Evolutionary conservation across 2,113 vertebrate genomes (phyloP), one percentile per base, ranked within the genome.

Genomic region (Physeter macrocephalus): DNA sequence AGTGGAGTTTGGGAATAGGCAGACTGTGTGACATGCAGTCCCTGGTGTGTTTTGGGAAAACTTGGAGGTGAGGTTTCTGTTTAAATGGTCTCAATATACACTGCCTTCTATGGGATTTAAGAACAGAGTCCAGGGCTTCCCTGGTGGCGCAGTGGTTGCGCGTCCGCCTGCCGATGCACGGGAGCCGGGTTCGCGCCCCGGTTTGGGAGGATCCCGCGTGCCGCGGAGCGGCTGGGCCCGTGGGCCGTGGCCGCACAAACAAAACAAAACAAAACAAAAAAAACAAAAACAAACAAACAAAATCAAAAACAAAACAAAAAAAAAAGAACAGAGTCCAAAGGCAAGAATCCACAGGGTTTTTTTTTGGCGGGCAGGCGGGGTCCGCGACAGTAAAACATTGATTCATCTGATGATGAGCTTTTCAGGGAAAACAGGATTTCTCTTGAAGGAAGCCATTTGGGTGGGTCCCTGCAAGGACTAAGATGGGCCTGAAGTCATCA

Each of bases 91-190:
- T 98, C 78, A 97, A 92, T 96, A 95, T 96, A 97, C 95, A 96
- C 91, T 89, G 96, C 96, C 98, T 97, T 95, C 96, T 96, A 93
- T 80, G 93, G 95, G 94, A 96, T 98, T 98, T 98, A 97, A 98
- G 90, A 95, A 92, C 85, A 97, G 96, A 96, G 85, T 97, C 95
- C 52, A 95, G n/a, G n/a, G n/a, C n/a, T n/a, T n/a, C n/a, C n/a
- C n/a, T n/a, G n/a, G n/a, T n/a, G n/a, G n/a, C n/a, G n/a, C n/a
- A n/a, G n/a, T n/a, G n/a, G n/a, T n/a, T n/a, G n/a, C n/a, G n/a
- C n/a, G n/a, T n/a, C n/a, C n/a, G n/a, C n/a, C n/a, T n/a, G n/a
- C n/a, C n/a, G n/a, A n/a, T n/a, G n/a, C n/a, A n/a, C n/a, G n/a
- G n/a, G n/a, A n/a, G n/a, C n/a, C n/a, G n/a, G n/a, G n/a, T n/a